phyloP scores from a whole-genome alignment of 2,797 vertebrate species.

The Premnoplex brunnescens region DNA sequence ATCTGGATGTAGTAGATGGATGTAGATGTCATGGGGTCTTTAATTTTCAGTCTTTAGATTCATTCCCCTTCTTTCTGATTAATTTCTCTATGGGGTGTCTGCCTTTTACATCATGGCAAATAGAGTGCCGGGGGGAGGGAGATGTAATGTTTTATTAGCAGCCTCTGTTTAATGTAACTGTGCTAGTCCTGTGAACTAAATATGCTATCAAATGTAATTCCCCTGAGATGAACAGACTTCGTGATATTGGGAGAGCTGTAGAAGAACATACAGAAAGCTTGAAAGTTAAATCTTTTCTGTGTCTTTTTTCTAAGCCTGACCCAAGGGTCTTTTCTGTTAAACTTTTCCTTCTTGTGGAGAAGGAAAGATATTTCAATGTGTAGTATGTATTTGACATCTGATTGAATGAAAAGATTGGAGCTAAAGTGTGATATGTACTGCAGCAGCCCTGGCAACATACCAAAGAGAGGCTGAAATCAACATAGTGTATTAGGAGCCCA shows the following conservation, averaged over 20 bases:
- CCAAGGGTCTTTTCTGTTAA: not conserved
- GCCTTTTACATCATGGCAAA: constrained; percentile 45
- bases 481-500: fast-evolving
- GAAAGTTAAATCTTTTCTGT: not conserved
- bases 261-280: not conserved
- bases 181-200: constrained; percentile 58
- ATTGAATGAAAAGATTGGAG: not conserved
- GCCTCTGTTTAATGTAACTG: constrained; percentile 53
- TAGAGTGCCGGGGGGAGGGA: constrained; percentile 20
- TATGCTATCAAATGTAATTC: constrained; percentile 54
- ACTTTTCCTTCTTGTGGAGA: not conserved
- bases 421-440: not conserved
- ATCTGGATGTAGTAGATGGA: constrained; percentile 33
- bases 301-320: not conserved
- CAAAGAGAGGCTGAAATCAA: not conserved
- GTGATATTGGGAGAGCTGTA: not conserved
- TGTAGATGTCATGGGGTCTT: constrained; percentile 61
- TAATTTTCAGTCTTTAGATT: constrained; percentile 66
- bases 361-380: not conserved
- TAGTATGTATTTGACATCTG: not conserved
- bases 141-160: constrained; percentile 59
- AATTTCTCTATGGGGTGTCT: constrained; percentile 69
- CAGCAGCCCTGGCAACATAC: not conserved
- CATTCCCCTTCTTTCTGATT: constrained; percentile 59
- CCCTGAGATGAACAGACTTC: not conserved